Evolutionary conservation across 2,797 vertebrate genomes (phyloP), one percentile per base, ranked within the genome.

Genomic region (Syngnathus acus): DNA sequence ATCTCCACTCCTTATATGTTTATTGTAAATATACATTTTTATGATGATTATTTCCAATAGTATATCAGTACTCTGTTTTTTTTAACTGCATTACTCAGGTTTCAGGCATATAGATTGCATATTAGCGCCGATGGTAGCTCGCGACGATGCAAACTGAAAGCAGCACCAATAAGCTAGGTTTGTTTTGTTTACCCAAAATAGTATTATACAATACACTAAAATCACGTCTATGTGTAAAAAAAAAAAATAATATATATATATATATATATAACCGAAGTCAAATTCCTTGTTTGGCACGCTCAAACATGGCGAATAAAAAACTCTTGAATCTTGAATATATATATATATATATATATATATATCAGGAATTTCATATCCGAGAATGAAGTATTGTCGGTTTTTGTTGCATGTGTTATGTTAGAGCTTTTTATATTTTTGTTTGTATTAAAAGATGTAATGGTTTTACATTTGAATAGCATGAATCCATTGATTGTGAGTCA

Each of bases 131-230:
- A 78, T 74, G 76, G 75, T 78, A 77, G 76, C 68, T 81, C 79
- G 77, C 78, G 77, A 75, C 89, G 92, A 92, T 92, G 88, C 90
- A 93, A 89, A 84, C 74, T 74, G 68, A 81, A 47, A 68, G 68
- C 67, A 73, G 58, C 58, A 71, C 9, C 50, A 65, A 50, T 23
- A 51, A 65, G 62, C 62, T 64, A 57, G 54, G 3, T 51, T 16
- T 57, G 6, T 37, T 57, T 57, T 54, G 16, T 26, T 26, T 26
- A 32, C 32, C 26, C 32, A 57, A 37, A 37, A 57, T 57, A 16
- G 37, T 57, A 37, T 54, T 32, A 32, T 32, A 32, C 23, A 10
- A 23, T 26, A 54, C 21, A 11, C 4, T 57, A 9, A 57, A 57
- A 16, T 57, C 5, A 57, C 26, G 26, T 32, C 26, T 32, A 32